These are phyloP conservation scores for Amphipoea lucens DNA, from an alignment of 2,888 invertebrate species.

Conservation along the genomic window DNA sequence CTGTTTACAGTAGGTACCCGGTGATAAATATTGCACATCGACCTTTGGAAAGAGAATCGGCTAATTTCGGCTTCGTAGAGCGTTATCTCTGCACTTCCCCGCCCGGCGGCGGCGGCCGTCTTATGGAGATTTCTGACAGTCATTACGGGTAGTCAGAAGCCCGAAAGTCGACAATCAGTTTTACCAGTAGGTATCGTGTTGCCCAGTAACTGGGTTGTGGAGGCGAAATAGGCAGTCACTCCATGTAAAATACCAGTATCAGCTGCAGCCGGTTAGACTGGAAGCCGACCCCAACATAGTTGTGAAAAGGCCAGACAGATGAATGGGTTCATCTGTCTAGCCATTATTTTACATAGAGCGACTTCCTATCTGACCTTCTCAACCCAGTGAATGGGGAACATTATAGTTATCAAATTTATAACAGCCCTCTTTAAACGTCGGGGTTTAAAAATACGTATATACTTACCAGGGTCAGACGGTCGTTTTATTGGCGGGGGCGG, in stretches of 20 bases:
- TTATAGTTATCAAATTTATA: background rate
- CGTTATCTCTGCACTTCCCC: background rate
- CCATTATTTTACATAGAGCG: background rate
- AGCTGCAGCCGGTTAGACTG: background rate
- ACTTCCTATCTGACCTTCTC: background rate
- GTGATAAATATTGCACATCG: too few species aligned
- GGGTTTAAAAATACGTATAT: slow-evolving; percentile 2
- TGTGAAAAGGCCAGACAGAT: background rate
- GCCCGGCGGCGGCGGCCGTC: background rate
- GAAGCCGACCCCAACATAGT: background rate
- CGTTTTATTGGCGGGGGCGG: too few species aligned
- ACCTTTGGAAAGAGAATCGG: too few species aligned
- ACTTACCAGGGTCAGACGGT: slow-evolving; percentile 1
- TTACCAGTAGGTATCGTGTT: background rate
- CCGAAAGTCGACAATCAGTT: background rate
- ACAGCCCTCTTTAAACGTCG: background rate
- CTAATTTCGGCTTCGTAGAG: too few species aligned
- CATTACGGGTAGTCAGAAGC: background rate
- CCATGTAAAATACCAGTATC: background rate
- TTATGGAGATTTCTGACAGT: too few species aligned
- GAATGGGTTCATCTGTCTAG: background rate
- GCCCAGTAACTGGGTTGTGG: background rate
- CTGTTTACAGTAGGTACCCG: too few species aligned
- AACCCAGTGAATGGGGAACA: background rate
- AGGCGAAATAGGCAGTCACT: too few species aligned